Evolutionary conservation across 1,140 invertebrate genomes (phyloP).

Genomic region (Scaptodrosophila lebanonensis): DNA sequence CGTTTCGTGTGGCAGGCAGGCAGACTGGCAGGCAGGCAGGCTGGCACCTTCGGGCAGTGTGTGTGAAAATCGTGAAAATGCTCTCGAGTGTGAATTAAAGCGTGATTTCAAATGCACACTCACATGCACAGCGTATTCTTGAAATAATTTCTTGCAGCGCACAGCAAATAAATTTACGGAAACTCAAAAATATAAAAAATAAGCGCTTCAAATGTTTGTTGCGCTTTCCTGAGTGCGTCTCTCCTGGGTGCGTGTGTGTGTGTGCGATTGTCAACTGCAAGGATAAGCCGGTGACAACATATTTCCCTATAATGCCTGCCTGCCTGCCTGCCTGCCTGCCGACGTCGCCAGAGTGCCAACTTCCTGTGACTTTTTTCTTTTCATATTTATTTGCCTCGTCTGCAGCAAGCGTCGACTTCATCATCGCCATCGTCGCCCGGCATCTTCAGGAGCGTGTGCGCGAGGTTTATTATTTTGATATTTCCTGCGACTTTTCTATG

Average conservation of each 20-base stretch:
- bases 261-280: conserved; percentile 5
- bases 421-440: conserved; percentile 33
- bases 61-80: conserved; percentile 41
- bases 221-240: too few species aligned
- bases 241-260: too few species aligned
- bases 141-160: conserved; percentile 2
- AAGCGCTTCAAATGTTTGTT: too few species aligned
- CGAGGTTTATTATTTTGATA: conserved; percentile 60
- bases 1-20: too few species aligned
- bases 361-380: too few species aligned
- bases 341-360: conserved; percentile 47
- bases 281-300: conserved; percentile 48
- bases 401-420: conserved; percentile 32
- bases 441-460: conserved; percentile 36
- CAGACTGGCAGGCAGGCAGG: too few species aligned
- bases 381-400: conserved; percentile 27
- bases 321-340: conserved; percentile 12
- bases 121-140: conserved; percentile 29
- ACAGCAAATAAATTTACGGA: conserved; percentile 28
- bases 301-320: conserved; percentile 5
- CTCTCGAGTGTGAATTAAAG: conserved; percentile 59
- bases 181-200: conserved; percentile 28
- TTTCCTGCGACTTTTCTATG: conserved; percentile 46
- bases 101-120: conserved; percentile 54
- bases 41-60: too few species aligned